A percentile compares a stretch with the other conserved stretches of the same genome.
Conservation (phyloP, 2,113 vertebrate genomes). For the Urocitellus parryii region DNA sequence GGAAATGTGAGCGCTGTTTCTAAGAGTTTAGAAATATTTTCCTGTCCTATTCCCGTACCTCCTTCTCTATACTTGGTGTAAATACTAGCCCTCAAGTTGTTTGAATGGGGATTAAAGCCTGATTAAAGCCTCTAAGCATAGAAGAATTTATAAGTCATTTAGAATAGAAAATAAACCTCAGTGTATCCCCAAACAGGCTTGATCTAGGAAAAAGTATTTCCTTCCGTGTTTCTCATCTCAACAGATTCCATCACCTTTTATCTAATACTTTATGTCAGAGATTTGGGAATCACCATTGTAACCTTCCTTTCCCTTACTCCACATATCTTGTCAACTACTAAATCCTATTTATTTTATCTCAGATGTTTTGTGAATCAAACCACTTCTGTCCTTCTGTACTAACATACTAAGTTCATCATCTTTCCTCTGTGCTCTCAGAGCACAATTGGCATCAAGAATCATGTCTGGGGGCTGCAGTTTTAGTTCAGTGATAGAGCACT, state of each 20-base stretch:
- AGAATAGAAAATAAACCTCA: background rate
- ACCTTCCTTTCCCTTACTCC: background rate
- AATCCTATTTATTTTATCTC: background rate
- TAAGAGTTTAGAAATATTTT: constrained; percentile 44
- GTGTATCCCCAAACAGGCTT: background rate
- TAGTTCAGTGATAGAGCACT: too few species aligned
- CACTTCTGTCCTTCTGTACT: background rate
- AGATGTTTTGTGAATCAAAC: background rate
- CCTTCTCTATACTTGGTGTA: background rate
- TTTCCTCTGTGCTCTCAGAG: background rate
- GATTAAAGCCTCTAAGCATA: background rate
- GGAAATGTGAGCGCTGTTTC: background rate
- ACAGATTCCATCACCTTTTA: background rate
- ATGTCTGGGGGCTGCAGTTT: too few species aligned
- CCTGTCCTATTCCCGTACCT: background rate
- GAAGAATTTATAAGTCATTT: constrained; percentile 8
- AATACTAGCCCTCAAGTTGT: background rate
- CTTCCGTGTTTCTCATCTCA: background rate
- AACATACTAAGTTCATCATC: background rate
- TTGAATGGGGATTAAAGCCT: background rate
- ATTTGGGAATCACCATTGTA: constrained; percentile 4
- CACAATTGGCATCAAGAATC: background rate
- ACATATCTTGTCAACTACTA: background rate
- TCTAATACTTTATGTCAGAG: constrained; percentile 22
- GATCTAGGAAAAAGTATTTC: background rate